phyloP scores from a whole-genome alignment of 2,797 vertebrate genomes.

The Micropoecilia bifurca region DNA sequence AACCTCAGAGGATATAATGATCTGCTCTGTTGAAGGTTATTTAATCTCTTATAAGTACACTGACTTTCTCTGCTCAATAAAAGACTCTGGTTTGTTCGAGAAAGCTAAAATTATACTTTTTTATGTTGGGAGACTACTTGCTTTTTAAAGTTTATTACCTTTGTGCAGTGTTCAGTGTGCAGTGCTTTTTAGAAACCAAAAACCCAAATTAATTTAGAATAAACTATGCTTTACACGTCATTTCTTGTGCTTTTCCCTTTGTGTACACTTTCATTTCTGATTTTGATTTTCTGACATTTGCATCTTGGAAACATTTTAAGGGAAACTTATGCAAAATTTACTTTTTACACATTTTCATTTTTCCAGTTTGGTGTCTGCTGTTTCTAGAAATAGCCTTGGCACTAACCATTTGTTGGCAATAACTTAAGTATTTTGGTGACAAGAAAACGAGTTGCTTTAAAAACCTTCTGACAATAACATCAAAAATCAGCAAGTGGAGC shows the following conservation, averaged over 20 bases:
- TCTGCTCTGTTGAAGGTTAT: background rate
- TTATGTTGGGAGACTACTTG: background rate
- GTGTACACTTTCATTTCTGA: background rate
- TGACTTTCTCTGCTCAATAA: background rate
- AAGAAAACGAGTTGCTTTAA: no score
- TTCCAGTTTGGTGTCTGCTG: background rate
- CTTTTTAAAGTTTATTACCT: background rate
- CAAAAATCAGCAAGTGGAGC: no score
- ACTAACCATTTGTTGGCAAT: no score
- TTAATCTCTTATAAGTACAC: background rate
- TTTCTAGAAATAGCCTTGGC: no score
- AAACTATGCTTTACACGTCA: background rate
- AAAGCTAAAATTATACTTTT: background rate
- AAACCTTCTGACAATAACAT: no score
- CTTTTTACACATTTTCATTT: no score
- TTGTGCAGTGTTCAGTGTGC: background rate
- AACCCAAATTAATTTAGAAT: no score
- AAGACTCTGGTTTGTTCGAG: background rate
- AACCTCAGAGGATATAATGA: background rate
- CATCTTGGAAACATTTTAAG: background rate
- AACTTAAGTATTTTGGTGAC: no score
- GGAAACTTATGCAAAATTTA: no score
- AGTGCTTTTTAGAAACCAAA: background rate
- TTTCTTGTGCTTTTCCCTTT: background rate
- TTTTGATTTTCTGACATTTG: background rate